phyloP scores from a whole-genome alignment of 2,797 vertebrate species.

The Emys orbicularis region DNA sequence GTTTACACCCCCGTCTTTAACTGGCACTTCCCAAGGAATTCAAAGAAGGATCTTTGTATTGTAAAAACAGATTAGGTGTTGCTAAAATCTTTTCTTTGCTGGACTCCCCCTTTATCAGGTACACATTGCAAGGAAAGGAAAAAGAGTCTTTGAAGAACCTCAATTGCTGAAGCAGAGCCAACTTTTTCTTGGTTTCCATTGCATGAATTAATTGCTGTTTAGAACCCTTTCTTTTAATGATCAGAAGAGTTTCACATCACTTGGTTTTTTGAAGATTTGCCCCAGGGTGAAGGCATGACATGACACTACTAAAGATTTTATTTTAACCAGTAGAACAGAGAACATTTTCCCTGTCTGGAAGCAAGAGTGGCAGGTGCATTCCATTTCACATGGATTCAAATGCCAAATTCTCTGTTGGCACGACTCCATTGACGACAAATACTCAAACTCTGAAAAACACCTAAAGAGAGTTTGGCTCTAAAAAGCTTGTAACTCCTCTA shows the following conservation, averaged over 20 bases:
- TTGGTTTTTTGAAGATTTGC: conserved; percentile 19
- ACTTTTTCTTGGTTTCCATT: not conserved
- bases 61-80: not conserved
- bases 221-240: not conserved
- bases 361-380: conserved; percentile 24
- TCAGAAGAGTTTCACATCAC: not conserved
- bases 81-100: not conserved
- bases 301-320: not conserved
- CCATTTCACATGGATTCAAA: conserved; percentile 46
- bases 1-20: not conserved
- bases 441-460: not conserved
- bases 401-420: conserved; percentile 9
- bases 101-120: not conserved
- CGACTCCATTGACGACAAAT: not conserved
- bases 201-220: not conserved
- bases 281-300: not conserved
- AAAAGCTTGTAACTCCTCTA: conserved; percentile 17
- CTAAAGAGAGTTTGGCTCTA: conserved; percentile 8
- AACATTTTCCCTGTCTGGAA: conserved; percentile 12
- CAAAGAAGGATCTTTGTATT: not conserved
- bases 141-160: not conserved
- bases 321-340: conserved; percentile 30
- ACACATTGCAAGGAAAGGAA: not conserved
- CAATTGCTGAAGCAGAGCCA: not conserved
- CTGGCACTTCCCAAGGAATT: not conserved